phyloP scores from a whole-genome alignment of 2,888 invertebrate genomes.

The Amphipyra tragopoginis region DNA sequence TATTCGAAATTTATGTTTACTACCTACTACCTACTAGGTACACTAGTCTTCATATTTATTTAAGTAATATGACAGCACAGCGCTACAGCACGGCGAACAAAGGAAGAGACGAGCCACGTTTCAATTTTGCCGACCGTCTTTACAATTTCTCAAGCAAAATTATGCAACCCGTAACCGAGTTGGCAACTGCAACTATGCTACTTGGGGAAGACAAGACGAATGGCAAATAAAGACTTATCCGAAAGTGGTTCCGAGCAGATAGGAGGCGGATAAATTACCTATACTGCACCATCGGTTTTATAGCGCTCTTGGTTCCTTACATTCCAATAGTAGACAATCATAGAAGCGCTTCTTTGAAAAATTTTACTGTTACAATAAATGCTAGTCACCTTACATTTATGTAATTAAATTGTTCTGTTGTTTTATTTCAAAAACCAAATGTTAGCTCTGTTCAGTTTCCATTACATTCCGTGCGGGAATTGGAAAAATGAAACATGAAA shows the following conservation, averaged over 20 bases:
- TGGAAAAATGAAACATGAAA: conserved; percentile 52
- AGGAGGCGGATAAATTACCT: conserved; percentile 61
- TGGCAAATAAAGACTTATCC: conserved; percentile 64
- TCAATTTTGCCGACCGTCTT: conserved; percentile 54
- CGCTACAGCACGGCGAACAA: conserved; percentile 28
- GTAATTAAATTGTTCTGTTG: conserved; percentile 36
- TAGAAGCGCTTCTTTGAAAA: conserved; percentile 16
- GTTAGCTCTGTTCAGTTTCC: conserved; percentile 27
- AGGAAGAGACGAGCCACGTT: conserved; percentile 50
- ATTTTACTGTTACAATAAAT: conserved; percentile 27
- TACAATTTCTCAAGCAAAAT: conserved; percentile 54
- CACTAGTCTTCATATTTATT: conserved; percentile 29
- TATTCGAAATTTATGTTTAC: conserved; percentile 9
- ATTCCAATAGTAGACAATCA: conserved; percentile 21
- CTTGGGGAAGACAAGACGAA: conserved; percentile 56
- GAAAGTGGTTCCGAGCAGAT: conserved; percentile 49
- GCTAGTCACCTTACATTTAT: conserved; percentile 4
- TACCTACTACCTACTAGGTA: too few relatives aligned
- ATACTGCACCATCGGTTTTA: conserved; percentile 18
- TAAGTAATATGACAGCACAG: conserved; percentile 36
- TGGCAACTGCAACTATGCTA: conserved; percentile 55
- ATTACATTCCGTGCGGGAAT: conserved; percentile 37
- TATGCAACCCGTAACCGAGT: conserved; percentile 52
- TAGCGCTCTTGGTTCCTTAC: conserved; percentile 3
- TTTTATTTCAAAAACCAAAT: conserved; percentile 39